A percentile compares a stretch with the other conserved stretches of the same genome.
phyloP scores from a whole-genome alignment of 2,888 invertebrate genomes.

The Epicampocera succincta region DNA sequence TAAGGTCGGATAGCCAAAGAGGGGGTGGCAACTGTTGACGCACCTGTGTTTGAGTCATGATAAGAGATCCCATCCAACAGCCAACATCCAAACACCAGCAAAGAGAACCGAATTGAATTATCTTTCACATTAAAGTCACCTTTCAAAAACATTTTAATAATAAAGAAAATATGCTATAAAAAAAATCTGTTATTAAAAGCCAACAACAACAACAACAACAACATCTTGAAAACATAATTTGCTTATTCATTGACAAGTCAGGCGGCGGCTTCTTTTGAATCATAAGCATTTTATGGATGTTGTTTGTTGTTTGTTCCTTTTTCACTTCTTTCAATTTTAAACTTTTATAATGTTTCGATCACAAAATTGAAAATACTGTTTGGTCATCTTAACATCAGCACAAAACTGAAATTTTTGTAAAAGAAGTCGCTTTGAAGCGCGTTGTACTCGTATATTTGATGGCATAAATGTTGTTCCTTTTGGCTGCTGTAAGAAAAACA shows the following conservation, averaged over 20 bases:
- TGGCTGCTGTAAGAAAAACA: conserved; percentile 51
- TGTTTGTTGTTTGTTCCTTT: conserved; percentile 7
- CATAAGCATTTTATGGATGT: conserved; percentile 37
- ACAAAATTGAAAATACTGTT: conserved; percentile 67
- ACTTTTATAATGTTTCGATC: conserved; percentile 61
- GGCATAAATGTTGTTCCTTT: conserved; percentile 54
- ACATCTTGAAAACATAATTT: conserved; percentile 60
- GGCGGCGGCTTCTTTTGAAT: conserved; percentile 65
- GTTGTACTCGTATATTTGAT: conserved; percentile 51
- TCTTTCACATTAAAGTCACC: conserved; percentile 48
- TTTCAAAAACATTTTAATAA: conserved; percentile 46
- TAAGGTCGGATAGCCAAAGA: conserved; percentile 47
- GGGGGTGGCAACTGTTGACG: conserved; percentile 68
- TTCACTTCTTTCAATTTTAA: conserved; percentile 17
- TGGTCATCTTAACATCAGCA: conserved; percentile 69
- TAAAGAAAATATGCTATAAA: conserved; percentile 32
- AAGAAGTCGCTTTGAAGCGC: conserved; percentile 26
- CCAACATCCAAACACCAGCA: conserved; percentile 20
- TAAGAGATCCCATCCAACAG: conserved; percentile 36
- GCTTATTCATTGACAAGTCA: conserved; percentile 68
- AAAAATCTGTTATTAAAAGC: conserved; percentile 30
- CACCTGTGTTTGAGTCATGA: conserved; percentile 59
- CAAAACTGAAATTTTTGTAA: conserved; percentile 33
- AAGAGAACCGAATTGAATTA: conserved; percentile 46
- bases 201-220: conserved; percentile 22